Evolutionary conservation across 2,888 invertebrate species (phyloP), one percentile per base, ranked within the genome.

Genomic region (Meganola albula): DNA sequence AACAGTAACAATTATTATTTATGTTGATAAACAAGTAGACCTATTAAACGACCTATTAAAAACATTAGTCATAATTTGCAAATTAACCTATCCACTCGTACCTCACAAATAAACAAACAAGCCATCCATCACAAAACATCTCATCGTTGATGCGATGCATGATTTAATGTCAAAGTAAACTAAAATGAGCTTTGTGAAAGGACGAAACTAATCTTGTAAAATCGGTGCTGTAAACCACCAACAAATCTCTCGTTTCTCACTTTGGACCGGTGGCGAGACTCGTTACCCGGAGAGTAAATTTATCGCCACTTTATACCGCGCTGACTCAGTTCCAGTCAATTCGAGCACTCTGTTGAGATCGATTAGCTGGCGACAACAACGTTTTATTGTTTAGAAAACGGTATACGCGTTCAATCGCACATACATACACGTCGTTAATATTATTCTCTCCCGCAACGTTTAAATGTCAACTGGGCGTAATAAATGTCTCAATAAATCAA

Each of bases 401-500:
- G 44, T 51, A 58, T 53, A 53, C 40, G 39, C 53, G 43, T 50
- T 38, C 51, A 45, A 42, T 45, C 40, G 38, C 48, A 44, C 46
- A 56, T 41, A 49, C 56, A 40, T n/a, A n/a, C n/a, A n/a, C n/a
- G n/a, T 56, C 54, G 53, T 59, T 53, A 52, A 59, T 60, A 61
- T 58, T 51, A 53, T 53, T 56, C 58, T 55, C 49, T 53, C 53
- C 47, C 51, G 53, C 51, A 51, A 51, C 53, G 63, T 58, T 55
- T 50, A 48, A 56, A 52, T 55, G 61, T 61, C 65, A 62, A 56
- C 55, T 34, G 52, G 44, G 48, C 53, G 58, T 63, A 61, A 64
- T 64, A 61, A 64, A 65, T 63, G 64, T 62, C 63, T 63, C 63
- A 56, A 63, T 65, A 65, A 65, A 48, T 65, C 65, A 54, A 53